A percentile compares a stretch with the other conserved stretches of the same genome.
Conservation (phyloP, 2,888 invertebrate species). For the Synergus umbraculus region DNA sequence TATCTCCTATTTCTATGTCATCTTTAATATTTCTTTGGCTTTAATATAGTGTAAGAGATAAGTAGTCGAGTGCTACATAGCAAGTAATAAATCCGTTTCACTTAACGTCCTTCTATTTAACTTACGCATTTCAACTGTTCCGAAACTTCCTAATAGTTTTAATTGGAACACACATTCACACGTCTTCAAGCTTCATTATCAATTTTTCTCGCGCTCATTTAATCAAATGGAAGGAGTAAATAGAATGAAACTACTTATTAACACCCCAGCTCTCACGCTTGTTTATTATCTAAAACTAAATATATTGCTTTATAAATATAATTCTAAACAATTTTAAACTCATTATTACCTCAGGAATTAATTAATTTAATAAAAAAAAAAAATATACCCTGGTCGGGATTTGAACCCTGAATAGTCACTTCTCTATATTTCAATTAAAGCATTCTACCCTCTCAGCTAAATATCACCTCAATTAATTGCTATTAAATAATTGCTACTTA, state of each 20-base stretch:
- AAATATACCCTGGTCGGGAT: neutral
- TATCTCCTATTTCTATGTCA: neutral
- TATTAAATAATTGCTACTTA: neutral
- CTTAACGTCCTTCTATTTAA: neutral
- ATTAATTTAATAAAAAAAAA: neutral
- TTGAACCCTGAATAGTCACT: neutral
- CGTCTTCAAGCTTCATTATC: neutral
- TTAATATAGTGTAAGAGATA: neutral
- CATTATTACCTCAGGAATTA: too few species aligned
- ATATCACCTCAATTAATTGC: neutral
- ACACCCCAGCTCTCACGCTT: neutral
- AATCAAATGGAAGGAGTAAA: neutral
- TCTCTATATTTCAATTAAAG: neutral
- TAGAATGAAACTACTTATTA: neutral
- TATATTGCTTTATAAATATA: neutral
- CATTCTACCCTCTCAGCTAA: neutral
- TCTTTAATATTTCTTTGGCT: neutral
- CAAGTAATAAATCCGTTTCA: neutral
- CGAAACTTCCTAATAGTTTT: neutral
- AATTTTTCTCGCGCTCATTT: constrained; percentile 26
- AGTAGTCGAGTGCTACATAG: neutral
- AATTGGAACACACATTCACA: neutral
- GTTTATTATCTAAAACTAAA: neutral
- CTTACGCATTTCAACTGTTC: constrained; percentile 7
- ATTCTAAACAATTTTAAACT: neutral